A percentile compares a stretch with the other conserved stretches of the same genome.
Conservation (phyloP, 2,797 vertebrate genomes). For the Protosalanx chinensis region DNA sequence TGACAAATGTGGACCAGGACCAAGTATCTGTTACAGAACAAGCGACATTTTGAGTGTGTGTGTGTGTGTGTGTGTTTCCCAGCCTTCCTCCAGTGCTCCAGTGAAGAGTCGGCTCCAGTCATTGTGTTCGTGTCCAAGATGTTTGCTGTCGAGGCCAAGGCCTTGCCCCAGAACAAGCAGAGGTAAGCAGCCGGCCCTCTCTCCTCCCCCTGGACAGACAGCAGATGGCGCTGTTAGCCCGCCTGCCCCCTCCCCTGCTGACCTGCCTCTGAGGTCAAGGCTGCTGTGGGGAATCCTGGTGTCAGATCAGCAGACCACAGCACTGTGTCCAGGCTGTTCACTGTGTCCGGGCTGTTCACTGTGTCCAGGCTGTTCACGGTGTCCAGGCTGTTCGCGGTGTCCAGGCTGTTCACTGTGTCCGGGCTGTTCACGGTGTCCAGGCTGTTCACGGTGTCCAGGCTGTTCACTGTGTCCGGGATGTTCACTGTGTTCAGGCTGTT, state of each 20-base stretch:
- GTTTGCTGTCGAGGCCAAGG: conserved; percentile 87
- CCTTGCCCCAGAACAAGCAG: conserved; percentile 85
- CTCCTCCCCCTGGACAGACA: conserved; percentile 5
- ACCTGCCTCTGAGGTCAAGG: conserved; percentile 1
- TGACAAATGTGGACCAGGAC: neutral
- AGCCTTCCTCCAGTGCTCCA: conserved; percentile 91
- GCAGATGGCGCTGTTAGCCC: conserved; percentile 30
- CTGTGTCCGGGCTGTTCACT: too few species aligned
- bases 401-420: too few species aligned
- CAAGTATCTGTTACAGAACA: neutral
- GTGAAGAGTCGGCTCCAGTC: conserved; percentile 76
- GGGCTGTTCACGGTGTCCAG: too few species aligned
- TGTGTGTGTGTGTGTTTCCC: conserved; percentile 22
- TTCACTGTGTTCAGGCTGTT: too few species aligned
- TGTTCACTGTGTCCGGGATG: too few species aligned
- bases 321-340: too few species aligned
- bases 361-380: too few species aligned
- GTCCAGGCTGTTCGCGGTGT: too few species aligned
- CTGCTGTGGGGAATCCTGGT: too few species aligned
- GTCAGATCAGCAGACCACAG: too few species aligned
- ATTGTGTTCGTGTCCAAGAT: conserved; percentile 97
- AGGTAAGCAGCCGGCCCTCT: conserved; percentile 69
- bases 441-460: too few species aligned
- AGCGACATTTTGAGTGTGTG: neutral
- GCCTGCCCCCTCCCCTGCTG: neutral